Conservation (phyloP, 2,797 vertebrate genomes). For the Eupleurogrammus muticus region DNA sequence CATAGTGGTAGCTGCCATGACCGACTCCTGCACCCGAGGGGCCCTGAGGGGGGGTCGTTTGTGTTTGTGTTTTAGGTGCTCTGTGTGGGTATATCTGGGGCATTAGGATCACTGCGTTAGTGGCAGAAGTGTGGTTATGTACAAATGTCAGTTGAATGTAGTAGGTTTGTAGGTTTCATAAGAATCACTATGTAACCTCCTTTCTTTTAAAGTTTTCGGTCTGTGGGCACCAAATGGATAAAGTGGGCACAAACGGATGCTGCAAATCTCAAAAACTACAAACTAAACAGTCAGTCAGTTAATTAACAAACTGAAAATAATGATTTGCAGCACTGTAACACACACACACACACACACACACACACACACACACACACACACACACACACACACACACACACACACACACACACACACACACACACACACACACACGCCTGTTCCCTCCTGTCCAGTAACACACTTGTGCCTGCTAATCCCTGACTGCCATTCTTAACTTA, state of each 20-base stretch:
- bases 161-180: constrained; percentile 1
- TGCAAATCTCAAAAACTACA: not conserved
- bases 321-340: not conserved
- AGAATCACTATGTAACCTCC: not conserved
- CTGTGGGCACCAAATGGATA: not conserved
- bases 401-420: no score
- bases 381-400: no score
- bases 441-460: not conserved
- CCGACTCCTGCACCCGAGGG: constrained; percentile 17
- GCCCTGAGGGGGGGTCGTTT: constrained; percentile 6
- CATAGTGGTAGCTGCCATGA: constrained; percentile 23
- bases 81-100: constrained; percentile 46
- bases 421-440: not conserved
- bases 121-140: constrained; percentile 22
- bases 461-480: not conserved
- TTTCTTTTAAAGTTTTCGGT: not conserved
- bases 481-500: not conserved
- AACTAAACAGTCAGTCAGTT: constrained; percentile 3
- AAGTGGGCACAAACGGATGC: not conserved
- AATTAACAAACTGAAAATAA: no score
- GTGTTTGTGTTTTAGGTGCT: constrained; percentile 19
- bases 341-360: no score
- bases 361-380: no score
- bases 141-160: constrained; percentile 10
- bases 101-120: constrained; percentile 46